Evolutionary conservation across 2,113 vertebrate species (phyloP), one percentile per base, ranked within the genome.

Genomic region (Spheniscus mendiculus): DNA sequence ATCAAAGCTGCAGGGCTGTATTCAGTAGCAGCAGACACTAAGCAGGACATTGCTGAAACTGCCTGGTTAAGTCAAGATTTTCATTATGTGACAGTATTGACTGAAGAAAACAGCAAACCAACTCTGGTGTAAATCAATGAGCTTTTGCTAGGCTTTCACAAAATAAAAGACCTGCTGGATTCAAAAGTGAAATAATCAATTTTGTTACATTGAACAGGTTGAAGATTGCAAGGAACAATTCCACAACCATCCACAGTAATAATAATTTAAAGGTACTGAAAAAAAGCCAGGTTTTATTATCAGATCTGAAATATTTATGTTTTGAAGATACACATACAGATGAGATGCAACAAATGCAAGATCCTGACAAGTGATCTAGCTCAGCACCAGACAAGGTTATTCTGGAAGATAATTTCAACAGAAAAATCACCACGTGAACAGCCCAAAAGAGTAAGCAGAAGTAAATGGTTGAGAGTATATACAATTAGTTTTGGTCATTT

Each of bases 171-270:
- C 80, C 90, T 96, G 80, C 94, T 92, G 77, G 90, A 96, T 87
- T 93, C 77, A 89, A 84, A 97, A 97, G 94, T 95, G 92, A 94
- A 96, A 95, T 82, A 97, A 97, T 97, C 86, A 92, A 97, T 97
- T 95, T 70, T 67, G 25, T 84, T 82, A 85, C 80, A 79, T 4
- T 71, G 88, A 93, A 61, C 42, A 71, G 9, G 65, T 74, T 95
- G 83, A 89, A 69, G 83, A 79, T 69, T 63, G 53, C 77, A 87
- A 92, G 65, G 55, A 94, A 91, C 29, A 67, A 74, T 82, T 86
- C 65, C 50, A 84, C 45, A 93, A 45, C 12, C n/a, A 58, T 27
- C 69, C 83, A 78, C 13, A 27, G 36, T 21, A 90, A 59, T 12
- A 76, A 71, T n/a, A 92, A 87, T 80, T 65, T 77, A 59, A 49